Conservation (phyloP, 2,888 invertebrate species). For the Halictus ligatus region DNA sequence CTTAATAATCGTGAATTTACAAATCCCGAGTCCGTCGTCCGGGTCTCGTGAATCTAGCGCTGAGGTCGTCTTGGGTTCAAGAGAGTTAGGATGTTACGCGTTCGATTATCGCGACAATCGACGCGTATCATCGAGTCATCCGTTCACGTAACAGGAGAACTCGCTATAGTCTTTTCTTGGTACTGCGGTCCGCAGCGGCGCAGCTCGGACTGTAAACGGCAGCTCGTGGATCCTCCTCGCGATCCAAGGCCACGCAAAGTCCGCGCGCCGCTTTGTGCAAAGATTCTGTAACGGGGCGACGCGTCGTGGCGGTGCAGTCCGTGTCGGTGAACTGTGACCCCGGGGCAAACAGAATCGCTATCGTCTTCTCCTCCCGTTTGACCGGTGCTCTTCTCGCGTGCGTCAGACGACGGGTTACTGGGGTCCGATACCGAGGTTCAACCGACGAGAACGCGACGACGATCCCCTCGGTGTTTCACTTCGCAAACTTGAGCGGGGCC, state of each 20-base stretch:
- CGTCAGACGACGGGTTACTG: constrained; percentile 25
- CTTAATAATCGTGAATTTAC: too few species aligned
- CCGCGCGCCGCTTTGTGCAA: constrained; percentile 43
- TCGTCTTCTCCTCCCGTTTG: constrained; percentile 48
- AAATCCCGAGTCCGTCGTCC: too few species aligned
- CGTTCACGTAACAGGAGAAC: too few species aligned
- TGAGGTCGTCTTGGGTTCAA: too few species aligned
- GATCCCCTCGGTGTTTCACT: constrained; percentile 6
- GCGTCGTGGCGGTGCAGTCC: background rate
- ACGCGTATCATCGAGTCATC: too few species aligned
- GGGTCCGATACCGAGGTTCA: constrained; percentile 27
- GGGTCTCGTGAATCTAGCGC: too few species aligned
- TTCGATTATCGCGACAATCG: too few species aligned
- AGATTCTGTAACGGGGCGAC: constrained; percentile 1
- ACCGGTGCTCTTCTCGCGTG: background rate
- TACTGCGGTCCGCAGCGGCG: too few species aligned
- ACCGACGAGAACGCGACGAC: background rate
- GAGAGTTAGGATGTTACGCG: too few species aligned
- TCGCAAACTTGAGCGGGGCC: background rate
- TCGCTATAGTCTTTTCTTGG: too few species aligned
- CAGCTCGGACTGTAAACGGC: background rate
- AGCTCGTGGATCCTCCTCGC: background rate
- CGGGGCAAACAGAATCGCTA: constrained; percentile 66
- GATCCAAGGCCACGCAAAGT: constrained; percentile 58
- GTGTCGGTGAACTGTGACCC: constrained; percentile 67